Conservation (phyloP, 1,140 invertebrate genomes). For the Cylas formicarius region DNA sequence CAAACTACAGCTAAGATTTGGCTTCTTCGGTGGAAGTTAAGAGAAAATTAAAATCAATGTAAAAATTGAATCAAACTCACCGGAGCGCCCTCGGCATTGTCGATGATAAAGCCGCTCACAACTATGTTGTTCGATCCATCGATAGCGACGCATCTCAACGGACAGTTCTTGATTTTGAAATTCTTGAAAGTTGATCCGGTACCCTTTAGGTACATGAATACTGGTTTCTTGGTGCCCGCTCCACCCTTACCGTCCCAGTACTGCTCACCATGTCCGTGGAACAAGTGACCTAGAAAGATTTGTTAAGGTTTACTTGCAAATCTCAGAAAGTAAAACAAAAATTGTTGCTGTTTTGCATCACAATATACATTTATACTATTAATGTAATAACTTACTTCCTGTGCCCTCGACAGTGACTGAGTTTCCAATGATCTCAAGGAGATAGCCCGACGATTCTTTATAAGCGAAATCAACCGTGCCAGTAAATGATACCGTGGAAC, state of each 20-base stretch:
- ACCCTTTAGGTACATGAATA: slow-evolving; percentile 7
- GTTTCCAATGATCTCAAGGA: slow-evolving; percentile 1
- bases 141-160: slow-evolving; percentile 1
- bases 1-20: too few relatives aligned
- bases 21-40: too few relatives aligned
- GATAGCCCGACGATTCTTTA: slow-evolving; percentile 1
- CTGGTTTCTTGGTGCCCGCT: slow-evolving; percentile 1
- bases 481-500: slow-evolving; percentile 3
- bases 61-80: too few relatives aligned
- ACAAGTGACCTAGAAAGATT: neutral
- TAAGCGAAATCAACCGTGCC: neutral
- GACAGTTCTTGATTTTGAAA: slow-evolving; percentile 2
- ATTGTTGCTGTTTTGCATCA: too few relatives aligned
- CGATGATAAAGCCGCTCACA: slow-evolving; percentile 2
- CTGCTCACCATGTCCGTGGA: slow-evolving; percentile 5
- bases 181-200: neutral
- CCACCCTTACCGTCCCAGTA: slow-evolving; percentile 8
- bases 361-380: too few relatives aligned
- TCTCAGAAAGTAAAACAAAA: too few relatives aligned
- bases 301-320: too few relatives aligned
- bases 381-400: slow-evolving; percentile 9
- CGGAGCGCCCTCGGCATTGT: slow-evolving; percentile 1
- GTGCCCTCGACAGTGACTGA: slow-evolving; percentile 1
- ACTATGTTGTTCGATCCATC: slow-evolving; percentile 6
- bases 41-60: too few relatives aligned